phyloP scores from a whole-genome alignment of 2,888 invertebrate genomes.

The Prostheceraeus crozeri region DNA sequence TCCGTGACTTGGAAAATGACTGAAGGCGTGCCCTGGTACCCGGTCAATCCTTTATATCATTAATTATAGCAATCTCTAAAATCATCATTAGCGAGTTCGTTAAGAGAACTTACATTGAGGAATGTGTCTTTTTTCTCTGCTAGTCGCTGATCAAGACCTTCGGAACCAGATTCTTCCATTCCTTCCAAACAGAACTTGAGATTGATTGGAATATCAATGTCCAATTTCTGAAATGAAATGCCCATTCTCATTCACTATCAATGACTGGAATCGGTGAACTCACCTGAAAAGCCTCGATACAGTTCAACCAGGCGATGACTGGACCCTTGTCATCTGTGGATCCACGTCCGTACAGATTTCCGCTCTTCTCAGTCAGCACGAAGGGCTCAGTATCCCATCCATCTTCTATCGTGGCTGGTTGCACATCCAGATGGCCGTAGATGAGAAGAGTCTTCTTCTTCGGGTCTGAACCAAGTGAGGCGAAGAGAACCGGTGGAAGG shows the following conservation, averaged over 20 bases:
- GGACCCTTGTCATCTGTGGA: conserved; percentile 81
- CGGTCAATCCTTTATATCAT: too few species aligned
- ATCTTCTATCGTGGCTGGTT: conserved; percentile 81
- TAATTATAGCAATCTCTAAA: too few species aligned
- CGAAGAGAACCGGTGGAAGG: conserved; percentile 77
- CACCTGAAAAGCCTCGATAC: conserved; percentile 75
- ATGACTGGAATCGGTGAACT: conserved; percentile 64
- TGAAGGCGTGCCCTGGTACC: too few species aligned
- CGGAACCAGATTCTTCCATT: conserved; percentile 96
- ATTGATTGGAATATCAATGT: conserved; percentile 17
- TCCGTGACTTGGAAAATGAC: too few species aligned
- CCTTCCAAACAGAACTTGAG: conserved; percentile 81
- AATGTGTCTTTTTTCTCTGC: conserved; percentile 68
- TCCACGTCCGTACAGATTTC: conserved; percentile 81
- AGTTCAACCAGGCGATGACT: conserved; percentile 88
- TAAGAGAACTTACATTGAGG: conserved; percentile 60
- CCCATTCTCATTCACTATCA: too few species aligned
- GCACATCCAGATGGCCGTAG: conserved; percentile 96
- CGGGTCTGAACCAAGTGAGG: conserved; percentile 67
- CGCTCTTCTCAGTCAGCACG: conserved; percentile 74
- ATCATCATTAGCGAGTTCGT: not conserved
- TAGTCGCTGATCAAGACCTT: conserved; percentile 81
- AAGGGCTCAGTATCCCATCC: conserved; percentile 95
- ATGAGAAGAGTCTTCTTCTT: conserved; percentile 83
- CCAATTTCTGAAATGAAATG: conserved; percentile 13